Conservation (phyloP, 2,888 invertebrate genomes). For the Embidobia sp. region DNA sequence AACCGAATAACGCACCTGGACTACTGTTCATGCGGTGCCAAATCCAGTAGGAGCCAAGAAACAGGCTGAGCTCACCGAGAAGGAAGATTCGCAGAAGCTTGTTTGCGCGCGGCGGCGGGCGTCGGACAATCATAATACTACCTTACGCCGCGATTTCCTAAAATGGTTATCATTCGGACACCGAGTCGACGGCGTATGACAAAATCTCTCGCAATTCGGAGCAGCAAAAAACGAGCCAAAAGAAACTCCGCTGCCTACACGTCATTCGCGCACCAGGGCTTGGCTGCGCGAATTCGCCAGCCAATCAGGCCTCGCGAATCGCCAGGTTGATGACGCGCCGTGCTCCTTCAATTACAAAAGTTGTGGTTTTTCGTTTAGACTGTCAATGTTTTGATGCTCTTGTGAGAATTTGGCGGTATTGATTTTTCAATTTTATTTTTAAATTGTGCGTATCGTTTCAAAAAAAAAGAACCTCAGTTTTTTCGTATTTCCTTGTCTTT, state of each 20-base stretch:
- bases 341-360: too few species aligned
- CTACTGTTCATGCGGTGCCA: constrained; percentile 88
- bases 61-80: constrained; percentile 84
- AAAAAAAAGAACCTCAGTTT: too few species aligned
- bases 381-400: too few species aligned
- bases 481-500: too few species aligned
- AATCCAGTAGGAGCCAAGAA: constrained; percentile 85
- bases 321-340: too few species aligned
- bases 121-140: constrained; percentile 86
- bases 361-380: too few species aligned
- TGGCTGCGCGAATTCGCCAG: not conserved
- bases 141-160: constrained; percentile 73
- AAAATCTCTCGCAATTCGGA: constrained; percentile 64
- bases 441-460: too few species aligned
- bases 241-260: constrained; percentile 38
- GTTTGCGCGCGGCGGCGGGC: constrained; percentile 83
- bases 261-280: not conserved
- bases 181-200: constrained; percentile 66
- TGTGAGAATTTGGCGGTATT: too few species aligned
- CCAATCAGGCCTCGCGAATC: too few species aligned
- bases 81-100: constrained; percentile 83
- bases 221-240: constrained; percentile 32
- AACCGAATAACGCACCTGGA: constrained; percentile 83
- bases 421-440: too few species aligned
- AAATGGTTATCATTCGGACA: constrained; percentile 79